Base-by-base conservation (phyloP, 2,888 invertebrate species). In the Pimpla rufipes region DNA sequence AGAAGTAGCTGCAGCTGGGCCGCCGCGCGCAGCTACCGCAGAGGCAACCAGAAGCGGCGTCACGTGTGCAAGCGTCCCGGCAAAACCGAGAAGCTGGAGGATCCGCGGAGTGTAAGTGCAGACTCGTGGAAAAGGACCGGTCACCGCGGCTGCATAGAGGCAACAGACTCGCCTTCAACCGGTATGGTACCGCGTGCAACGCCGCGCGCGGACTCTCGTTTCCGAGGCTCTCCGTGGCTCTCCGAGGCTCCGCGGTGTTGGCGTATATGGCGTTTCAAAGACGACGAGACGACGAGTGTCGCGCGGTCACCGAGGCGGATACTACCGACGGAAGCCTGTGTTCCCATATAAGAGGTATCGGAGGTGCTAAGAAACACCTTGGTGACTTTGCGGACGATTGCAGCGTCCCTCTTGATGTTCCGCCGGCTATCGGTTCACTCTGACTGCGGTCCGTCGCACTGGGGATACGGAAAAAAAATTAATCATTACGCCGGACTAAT, bases 321-420 rank as follows among this genome's bases (percentile, higher is more conserved):
- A 21, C 66, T 42, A 77, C 66, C 40, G 73, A 73, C 50, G 45
- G 29, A 68, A 57, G 40, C 74, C 21, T 29, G 47, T 35, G 37
- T 50, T 62, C 50, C 79, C 79, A 74, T 74, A 68, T 80, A 80
- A 23, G 74, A 74, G 42, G 18, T 55, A 75, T 57, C 52, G 78
- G 47, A 79, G 82, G 82, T 70, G 82, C 74, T 73, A 70, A 70
- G 82, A 75, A 70, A 79, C 82, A 82, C 81, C 81, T 78, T 62
- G 68, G 59, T 64, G 16, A 66, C 66, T 35, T 42, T n/a, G 64
- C 68, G 8, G 68, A 55, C n/a, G 74, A 78, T 82, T 73, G 78
- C 73, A 23, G 74, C 35, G n/a, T 67, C 13, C 37, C 62, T 62
- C 62, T 59, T n/a, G 59, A 73, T 73, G 42, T 59, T 35, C 21